A percentile compares a stretch with the other conserved stretches of the same genome.
phyloP scores from a whole-genome alignment of 2,888 invertebrate species.

The Amphipyra berbera region DNA sequence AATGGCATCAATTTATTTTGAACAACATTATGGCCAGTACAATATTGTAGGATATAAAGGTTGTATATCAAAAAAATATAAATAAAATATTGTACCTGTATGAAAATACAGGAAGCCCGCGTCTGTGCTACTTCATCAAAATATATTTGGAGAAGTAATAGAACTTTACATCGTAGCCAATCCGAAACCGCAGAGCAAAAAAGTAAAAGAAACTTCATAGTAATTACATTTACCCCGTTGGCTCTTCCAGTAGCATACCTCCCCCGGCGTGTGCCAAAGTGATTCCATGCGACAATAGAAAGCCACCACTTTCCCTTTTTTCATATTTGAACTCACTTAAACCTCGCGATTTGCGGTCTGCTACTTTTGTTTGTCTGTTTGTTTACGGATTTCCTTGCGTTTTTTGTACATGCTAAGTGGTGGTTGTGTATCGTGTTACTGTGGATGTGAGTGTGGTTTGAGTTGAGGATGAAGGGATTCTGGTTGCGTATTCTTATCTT shows the following conservation, averaged over 20 bases:
- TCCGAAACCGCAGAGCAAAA: constrained; percentile 23
- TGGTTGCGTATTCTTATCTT: background rate
- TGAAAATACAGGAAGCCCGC: too few species aligned
- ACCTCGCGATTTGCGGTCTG: constrained; percentile 74
- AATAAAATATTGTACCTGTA: too few species aligned
- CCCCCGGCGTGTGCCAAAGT: constrained; percentile 68
- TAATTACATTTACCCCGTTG: constrained; percentile 41
- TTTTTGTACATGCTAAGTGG: constrained; percentile 56
- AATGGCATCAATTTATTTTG: background rate
- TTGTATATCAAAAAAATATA: too few species aligned
- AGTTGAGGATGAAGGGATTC: constrained; percentile 5
- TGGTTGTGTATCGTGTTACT: constrained; percentile 50
- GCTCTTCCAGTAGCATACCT: constrained; percentile 34
- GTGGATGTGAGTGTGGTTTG: constrained; percentile 26
- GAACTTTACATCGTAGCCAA: constrained; percentile 2
- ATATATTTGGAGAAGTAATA: background rate
- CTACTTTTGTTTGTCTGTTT: constrained; percentile 77
- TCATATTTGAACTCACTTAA: constrained; percentile 86
- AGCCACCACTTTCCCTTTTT: constrained; percentile 77
- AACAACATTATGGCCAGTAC: background rate
- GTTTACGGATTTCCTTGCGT: constrained; percentile 71
- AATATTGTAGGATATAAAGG: too few species aligned
- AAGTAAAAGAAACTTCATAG: constrained; percentile 26
- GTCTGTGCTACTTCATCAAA: background rate
- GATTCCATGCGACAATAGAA: constrained; percentile 78